Evolutionary conservation across 2,797 vertebrate genomes (phyloP), one percentile per base, ranked within the genome.

Genomic region (Merluccius polli): DNA sequence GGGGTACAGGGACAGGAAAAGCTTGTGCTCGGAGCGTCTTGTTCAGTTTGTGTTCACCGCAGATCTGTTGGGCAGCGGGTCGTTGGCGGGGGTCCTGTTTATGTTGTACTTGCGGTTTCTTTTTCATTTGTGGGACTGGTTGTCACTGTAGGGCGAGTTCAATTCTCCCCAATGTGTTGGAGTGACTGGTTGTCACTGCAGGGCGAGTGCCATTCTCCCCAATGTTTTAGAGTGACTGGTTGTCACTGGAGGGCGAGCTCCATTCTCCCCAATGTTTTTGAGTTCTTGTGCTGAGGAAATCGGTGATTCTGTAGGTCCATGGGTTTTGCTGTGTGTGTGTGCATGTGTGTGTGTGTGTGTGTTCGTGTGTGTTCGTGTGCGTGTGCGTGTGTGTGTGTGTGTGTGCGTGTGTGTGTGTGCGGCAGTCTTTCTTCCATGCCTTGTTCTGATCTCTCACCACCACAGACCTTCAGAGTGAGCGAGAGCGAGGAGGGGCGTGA

Each of bases 381-480:
- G 36, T 38, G 36, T 38, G 36, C 13, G 36, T 38, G 36, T 38
- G 36, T 38, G 36, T 38, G 36, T 72, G 71, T 44, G n/a, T 30
- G 36, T 7, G 71, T 30, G 27, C 8, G 71, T 44, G 27, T 16
- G 71, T 41, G 71, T 18, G 71, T 59, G 74, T 44, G 21, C 24
- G n/a, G 18, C 36, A 68, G 70, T 24, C 16, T 15, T 59, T 78
- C 41, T 89, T 91, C 92, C 88, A 91, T 87, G 87, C 83, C 81
- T 65, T 80, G 82, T 83, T 92, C 88, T 92, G 91, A 92, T 93
- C 91, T 91, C 85, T 75, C 79, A 83, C 87, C 85, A 86, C 89
- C 83, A 85, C 84, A 87, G 83, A 85, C 85, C 74, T 81, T 78
- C 83, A 82, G 84, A 78, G 85, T 79, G 44, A 86, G 77, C 72